Conservation (phyloP, 1,140 invertebrate species). For the Sesamia nonagrioides region DNA sequence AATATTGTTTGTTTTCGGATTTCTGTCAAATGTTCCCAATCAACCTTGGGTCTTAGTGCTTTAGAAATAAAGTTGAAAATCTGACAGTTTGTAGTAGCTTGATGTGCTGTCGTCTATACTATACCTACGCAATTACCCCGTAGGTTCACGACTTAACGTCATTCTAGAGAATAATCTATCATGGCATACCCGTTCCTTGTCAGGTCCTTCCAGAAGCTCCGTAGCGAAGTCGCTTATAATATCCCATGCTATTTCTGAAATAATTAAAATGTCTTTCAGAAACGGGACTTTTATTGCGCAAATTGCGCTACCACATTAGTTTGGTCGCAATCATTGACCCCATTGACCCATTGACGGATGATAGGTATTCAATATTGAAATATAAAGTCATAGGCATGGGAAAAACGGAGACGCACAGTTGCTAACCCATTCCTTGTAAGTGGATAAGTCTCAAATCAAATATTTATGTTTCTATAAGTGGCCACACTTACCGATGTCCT, state of each 20-base stretch:
- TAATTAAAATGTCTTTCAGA: conserved; percentile 33
- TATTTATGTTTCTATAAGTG: not conserved
- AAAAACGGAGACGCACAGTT: not conserved
- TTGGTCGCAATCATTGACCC: not conserved
- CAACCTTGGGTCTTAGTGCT: too few relatives aligned
- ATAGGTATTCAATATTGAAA: too few relatives aligned
- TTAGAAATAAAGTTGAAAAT: too few relatives aligned
- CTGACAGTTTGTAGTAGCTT: too few relatives aligned
- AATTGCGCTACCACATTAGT: too few relatives aligned
- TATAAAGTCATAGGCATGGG: too few relatives aligned
- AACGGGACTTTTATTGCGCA: not conserved
- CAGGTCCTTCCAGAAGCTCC: conserved; percentile 92
- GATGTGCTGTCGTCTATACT: too few relatives aligned
- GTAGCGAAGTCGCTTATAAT: conserved; percentile 95
- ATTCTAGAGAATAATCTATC: not conserved
- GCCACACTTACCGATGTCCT: conserved; percentile 92
- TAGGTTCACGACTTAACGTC: too few relatives aligned
- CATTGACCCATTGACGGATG: too few relatives aligned
- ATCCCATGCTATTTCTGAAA: conserved; percentile 95
- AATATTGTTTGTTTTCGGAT: too few relatives aligned
- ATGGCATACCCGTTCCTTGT: conserved; percentile 87
- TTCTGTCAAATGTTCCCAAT: too few relatives aligned
- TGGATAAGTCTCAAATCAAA: not conserved
- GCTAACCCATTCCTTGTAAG: not conserved
- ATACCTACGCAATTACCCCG: too few relatives aligned